A percentile compares a stretch with the other conserved stretches of the same genome.
phyloP scores from a whole-genome alignment of 1,140 invertebrate genomes.

The Brachystomella parvula region DNA sequence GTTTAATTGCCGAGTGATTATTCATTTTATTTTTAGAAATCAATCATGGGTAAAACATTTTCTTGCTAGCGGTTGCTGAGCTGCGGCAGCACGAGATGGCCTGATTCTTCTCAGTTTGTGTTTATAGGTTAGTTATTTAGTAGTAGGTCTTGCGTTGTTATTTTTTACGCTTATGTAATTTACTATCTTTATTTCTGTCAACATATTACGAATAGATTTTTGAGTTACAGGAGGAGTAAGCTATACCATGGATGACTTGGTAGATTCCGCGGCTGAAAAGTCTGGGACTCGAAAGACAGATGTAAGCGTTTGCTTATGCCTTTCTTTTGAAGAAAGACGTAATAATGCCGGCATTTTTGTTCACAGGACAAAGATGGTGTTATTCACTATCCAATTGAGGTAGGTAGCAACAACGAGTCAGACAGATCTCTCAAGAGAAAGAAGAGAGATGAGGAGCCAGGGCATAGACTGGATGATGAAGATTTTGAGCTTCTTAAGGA shows the following conservation, averaged over 20 bases:
- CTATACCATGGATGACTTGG: slow-evolving; percentile 66
- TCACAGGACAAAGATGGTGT: neutral
- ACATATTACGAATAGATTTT: too few species aligned
- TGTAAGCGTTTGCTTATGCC: slow-evolving; percentile 41
- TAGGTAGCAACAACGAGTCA: slow-evolving; percentile 65
- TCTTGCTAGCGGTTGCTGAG: too few species aligned
- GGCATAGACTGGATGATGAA: slow-evolving; percentile 91
- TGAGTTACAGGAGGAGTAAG: too few species aligned
- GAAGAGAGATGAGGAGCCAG: slow-evolving; percentile 46
- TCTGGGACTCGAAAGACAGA: slow-evolving; percentile 64
- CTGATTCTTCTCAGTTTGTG: too few species aligned
- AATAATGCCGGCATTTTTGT: neutral
- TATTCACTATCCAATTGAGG: slow-evolving; percentile 69
- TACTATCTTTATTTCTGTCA: too few species aligned
- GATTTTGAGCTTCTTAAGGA: slow-evolving; percentile 97
- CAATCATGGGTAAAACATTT: too few species aligned
- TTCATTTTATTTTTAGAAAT: too few species aligned
- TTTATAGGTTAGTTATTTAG: too few species aligned
- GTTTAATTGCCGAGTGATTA: too few species aligned
- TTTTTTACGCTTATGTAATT: too few species aligned
- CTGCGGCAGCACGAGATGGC: too few species aligned
- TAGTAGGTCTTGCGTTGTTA: too few species aligned
- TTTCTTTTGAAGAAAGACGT: slow-evolving; percentile 4
- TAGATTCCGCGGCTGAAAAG: slow-evolving; percentile 74
- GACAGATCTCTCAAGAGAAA: slow-evolving; percentile 49